Evolutionary conservation across 2,797 vertebrate species (phyloP), one percentile per base, ranked within the genome.

Genomic region (Agapornis canus): DNA sequence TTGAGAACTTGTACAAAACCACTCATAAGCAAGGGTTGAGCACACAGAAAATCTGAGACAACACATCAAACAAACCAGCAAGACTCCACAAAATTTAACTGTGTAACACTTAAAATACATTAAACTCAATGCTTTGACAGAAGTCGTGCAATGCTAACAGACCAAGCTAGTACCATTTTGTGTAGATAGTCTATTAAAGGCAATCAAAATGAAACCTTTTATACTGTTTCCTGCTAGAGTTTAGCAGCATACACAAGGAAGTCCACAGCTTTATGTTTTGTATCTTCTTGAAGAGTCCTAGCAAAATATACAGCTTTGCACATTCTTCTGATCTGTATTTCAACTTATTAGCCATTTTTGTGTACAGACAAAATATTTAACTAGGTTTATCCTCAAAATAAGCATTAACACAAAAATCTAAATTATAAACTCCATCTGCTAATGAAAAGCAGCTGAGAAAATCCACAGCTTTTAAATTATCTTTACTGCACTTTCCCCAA

Each of bases 121-220:
- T 47, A 10, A 86, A 70, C 26, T 56, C 18, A 37, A 35, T 22
- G 63, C 5, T 68, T 12, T 49, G 52, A 2, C 10, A 71, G 23
- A 59, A 52, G 51, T 45, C 43, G 26, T 54, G 35, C 15, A 59
- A 59, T 29, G 16, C 8, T 11, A 40, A 60, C 0, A 45, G 21
- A 49, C 6, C 5, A 6, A 56, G 11, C 3, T 5, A 2, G 0
- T 6, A 26, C 8, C 8, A 26, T 43, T 77, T 40, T 52, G 40
- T 52, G 45, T 9, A 82, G 11, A 10, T 39, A 26, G 15, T 51
- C 32, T 8, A 73, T 15, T 21, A 78, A 86, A 59, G 29, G 31
- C 17, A 77, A 54, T n/a, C 64, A 47, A 80, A 82, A 81, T 32
- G 0, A 64, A 61, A 27, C 11, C 8, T n/a, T 49, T 6, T 8